Evolutionary conservation across 2,888 invertebrate genomes (phyloP).

Genomic region (Pegoplata infirma): DNA sequence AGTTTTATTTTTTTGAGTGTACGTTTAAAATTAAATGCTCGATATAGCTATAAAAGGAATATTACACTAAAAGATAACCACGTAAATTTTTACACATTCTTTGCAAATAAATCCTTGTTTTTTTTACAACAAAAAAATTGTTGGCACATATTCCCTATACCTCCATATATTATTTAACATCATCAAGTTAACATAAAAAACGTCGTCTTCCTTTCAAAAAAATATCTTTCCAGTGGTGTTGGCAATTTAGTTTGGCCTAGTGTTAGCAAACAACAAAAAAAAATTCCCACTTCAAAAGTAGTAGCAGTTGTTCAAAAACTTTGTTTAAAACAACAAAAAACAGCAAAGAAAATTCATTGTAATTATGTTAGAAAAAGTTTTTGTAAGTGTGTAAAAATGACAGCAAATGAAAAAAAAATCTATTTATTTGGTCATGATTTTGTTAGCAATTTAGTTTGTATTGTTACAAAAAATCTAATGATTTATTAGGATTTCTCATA

Average conservation of each 20-base stretch:
- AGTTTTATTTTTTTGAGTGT: no score
- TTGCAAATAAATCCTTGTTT: not conserved
- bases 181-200: not conserved
- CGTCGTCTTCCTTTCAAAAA: not conserved
- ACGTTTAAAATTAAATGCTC: no score
- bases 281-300: no score
- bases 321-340: not conserved
- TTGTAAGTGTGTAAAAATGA: not conserved
- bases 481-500: conserved; percentile 23
- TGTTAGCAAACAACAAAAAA: no score
- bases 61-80: no score
- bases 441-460: conserved; percentile 5
- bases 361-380: not conserved
- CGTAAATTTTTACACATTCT: no score
- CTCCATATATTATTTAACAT: no score
- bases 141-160: not conserved
- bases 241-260: no score
- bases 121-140: no score
- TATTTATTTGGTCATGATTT: not conserved
- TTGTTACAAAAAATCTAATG: not conserved
- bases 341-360: not conserved
- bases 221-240: not conserved
- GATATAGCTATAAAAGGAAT: no score
- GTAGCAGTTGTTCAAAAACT: no score
- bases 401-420: not conserved